These are phyloP conservation scores for Caenorhabditis imperialis DNA, from an alignment of 2,888 invertebrate genomes.

Conservation along the genomic window DNA sequence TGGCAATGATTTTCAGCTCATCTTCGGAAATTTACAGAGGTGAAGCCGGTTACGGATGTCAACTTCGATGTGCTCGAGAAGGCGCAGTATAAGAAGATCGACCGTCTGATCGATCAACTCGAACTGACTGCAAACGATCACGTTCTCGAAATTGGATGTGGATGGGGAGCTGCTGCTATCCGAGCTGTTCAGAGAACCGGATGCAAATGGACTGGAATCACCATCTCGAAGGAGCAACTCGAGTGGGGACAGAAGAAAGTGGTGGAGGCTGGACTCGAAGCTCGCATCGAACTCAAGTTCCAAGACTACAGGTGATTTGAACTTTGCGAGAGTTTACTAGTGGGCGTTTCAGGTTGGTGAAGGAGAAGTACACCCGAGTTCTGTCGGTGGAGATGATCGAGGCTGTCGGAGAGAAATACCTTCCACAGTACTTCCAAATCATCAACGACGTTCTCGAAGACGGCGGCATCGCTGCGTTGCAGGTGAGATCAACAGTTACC, in stretches of 20 bases:
- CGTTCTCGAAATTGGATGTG: constrained; percentile 75
- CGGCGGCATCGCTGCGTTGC: constrained; percentile 69
- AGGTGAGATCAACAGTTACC: constrained; percentile 51
- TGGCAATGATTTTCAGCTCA: no score
- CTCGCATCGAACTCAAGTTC: constrained; percentile 66
- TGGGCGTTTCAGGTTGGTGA: constrained; percentile 57
- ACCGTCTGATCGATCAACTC: constrained; percentile 60
- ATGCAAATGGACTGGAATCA: constrained; percentile 75
- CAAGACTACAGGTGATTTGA: constrained; percentile 69
- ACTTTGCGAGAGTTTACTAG: background rate
- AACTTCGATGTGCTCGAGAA: constrained; percentile 54
- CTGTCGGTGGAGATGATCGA: constrained; percentile 75
- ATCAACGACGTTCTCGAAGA: constrained; percentile 63
- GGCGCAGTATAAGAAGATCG: constrained; percentile 70
- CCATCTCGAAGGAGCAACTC: constrained; percentile 72
- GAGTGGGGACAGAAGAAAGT: constrained; percentile 64
- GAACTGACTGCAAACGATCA: constrained; percentile 62
- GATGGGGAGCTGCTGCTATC: constrained; percentile 72
- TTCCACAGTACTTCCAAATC: constrained; percentile 70
- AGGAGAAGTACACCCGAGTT: constrained; percentile 64
- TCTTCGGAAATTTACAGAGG: constrained; percentile 36
- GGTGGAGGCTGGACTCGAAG: constrained; percentile 61
- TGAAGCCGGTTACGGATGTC: constrained; percentile 43
- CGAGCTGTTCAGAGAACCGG: constrained; percentile 64
- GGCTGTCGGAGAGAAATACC: constrained; percentile 72